Evolutionary conservation across 2,888 invertebrate species (phyloP), one percentile per base, ranked within the genome.

Genomic region (Anarsia innoxiella): DNA sequence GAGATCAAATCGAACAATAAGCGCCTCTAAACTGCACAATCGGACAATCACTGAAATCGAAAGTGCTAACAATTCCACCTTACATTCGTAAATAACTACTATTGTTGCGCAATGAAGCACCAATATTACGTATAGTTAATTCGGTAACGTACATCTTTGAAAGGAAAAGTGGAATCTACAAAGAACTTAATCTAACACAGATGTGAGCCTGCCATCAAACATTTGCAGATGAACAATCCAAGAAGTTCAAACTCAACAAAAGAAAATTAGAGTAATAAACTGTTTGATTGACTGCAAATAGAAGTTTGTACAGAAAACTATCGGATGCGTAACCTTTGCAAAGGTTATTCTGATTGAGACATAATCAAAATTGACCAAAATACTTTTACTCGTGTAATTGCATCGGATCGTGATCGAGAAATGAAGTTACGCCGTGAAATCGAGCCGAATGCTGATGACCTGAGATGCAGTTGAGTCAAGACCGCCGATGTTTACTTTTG

Each of bases 271-370:
- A 29, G 38, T 14, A 25, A n/a, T n/a, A 15, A 19, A 15, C 3
- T 13, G 25, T 13, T 41, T 26, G 23, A 8, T 25, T 12, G 38
- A 47, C 41, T 32, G 48, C 45, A 48, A 46, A 50, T 40, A 39
- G 41, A 52, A 48, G 42, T 46, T 56, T 52, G 56, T 44, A 4
- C 5, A 28, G 30, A 33, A 37, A 38, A 31, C 16, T 8, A 9
- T 9, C 8, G 13, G 14, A 32, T 13, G 45, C 39, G 43, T 68
- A 63, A 71, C 69, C 71, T 70, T 63, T 68, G 44, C 36, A 61
- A 56, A 69, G 70, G 69, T 69, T 64, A 52, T 47, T 50, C 46
- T 41, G 45, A 42, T 47, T 39, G 40, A 45, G 38, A 35, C 39
- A 39, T 41, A 37, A 43, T 45, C 40, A 38, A 33, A 40, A 31